A percentile compares a stretch with the other conserved stretches of the same genome.
Evolutionary conservation across 2,888 invertebrate species (phyloP).

Genomic region (Napeogenes inachia): DNA sequence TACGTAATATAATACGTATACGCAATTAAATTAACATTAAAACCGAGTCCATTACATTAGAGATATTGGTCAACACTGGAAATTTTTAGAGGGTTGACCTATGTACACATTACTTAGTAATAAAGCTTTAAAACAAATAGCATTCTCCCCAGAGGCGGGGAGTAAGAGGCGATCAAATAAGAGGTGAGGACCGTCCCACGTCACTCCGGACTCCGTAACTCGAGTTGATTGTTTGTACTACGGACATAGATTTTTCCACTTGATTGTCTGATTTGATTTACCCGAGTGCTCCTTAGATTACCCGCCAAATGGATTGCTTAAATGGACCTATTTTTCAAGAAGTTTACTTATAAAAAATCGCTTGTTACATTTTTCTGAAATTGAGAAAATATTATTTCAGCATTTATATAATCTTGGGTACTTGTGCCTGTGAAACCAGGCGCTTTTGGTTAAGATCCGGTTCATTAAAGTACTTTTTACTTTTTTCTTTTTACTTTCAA

Average conservation of each 20-base stretch:
- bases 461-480: too few species aligned
- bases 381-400: not conserved
- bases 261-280: constrained; percentile 78
- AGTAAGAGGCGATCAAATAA: constrained; percentile 63
- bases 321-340: constrained; percentile 32
- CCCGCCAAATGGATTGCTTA: constrained; percentile 46
- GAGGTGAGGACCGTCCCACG: constrained; percentile 58
- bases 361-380: not conserved
- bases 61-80: constrained; percentile 68
- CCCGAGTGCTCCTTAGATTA: constrained; percentile 57
- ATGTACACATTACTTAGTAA: constrained; percentile 77
- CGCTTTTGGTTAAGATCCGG: too few species aligned
- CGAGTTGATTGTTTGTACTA: constrained; percentile 74
- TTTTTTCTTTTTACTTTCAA: too few species aligned
- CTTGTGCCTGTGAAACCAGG: too few species aligned
- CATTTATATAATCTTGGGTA: too few species aligned
- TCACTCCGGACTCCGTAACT: constrained; percentile 66
- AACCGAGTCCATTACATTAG: constrained; percentile 49
- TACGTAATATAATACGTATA: not conserved
- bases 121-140: constrained; percentile 78
- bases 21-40: constrained; percentile 1
- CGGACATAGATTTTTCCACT: constrained; percentile 76
- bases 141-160: constrained; percentile 48
- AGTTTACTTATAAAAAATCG: not conserved
- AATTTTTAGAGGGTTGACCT: constrained; percentile 76